A percentile compares a stretch with the other conserved stretches of the same genome.
Evolutionary conservation across 2,888 invertebrate species (phyloP).

Genomic region (Candidula unifasciata): DNA sequence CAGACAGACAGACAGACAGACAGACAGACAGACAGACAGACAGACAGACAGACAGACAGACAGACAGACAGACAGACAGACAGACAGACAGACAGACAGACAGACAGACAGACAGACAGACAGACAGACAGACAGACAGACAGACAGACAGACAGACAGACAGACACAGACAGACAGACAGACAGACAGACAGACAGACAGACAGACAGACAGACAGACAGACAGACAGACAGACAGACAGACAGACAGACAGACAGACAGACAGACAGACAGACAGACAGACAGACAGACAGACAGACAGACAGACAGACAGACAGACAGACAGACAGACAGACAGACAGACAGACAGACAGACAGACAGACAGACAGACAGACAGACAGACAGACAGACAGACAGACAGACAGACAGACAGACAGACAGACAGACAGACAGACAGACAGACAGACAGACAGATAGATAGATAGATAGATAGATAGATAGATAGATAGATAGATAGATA

Average conservation of each 20-base stretch:
- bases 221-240: constrained; percentile 17
- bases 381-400: constrained; percentile 15
- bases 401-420: constrained; percentile 15
- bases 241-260: constrained; percentile 13
- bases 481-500: background rate
- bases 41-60: constrained; percentile 14
- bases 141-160: constrained; percentile 12
- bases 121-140: constrained; percentile 9
- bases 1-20: constrained; percentile 37
- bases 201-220: constrained; percentile 28
- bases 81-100: constrained; percentile 33
- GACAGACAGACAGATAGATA: constrained; percentile 7
- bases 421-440: constrained; percentile 15
- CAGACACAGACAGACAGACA: constrained; percentile 27
- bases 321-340: constrained; percentile 15
- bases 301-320: constrained; percentile 15
- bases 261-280: constrained; percentile 18
- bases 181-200: constrained; percentile 37
- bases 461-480: background rate
- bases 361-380: constrained; percentile 15
- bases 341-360: constrained; percentile 15
- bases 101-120: constrained; percentile 26
- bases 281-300: constrained; percentile 23
- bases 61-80: constrained; percentile 28
- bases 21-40: constrained; percentile 28